These are phyloP conservation scores for Oxyruncus cristatus DNA, from an alignment of 2,113 vertebrate genomes.

Conservation along the genomic window DNA sequence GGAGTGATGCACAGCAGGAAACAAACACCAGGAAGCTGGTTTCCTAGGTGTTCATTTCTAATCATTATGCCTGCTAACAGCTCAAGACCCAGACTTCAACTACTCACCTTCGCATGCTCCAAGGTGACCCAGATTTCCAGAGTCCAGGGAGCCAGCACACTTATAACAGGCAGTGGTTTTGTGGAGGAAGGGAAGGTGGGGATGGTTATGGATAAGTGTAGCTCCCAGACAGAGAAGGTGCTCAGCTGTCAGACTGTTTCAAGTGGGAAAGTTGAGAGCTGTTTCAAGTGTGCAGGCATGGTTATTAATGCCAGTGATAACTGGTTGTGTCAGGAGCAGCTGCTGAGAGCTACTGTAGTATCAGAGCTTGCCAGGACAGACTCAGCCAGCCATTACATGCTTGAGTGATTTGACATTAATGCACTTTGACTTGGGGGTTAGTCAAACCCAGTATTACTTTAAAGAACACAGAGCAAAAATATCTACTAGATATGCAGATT, in stretches of 20 bases:
- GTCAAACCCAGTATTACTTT: constrained; percentile 2
- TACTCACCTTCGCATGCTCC: not conserved
- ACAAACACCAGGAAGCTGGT: not conserved
- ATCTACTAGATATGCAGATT: constrained; percentile 13
- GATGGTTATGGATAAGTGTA: not conserved
- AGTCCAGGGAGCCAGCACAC: not conserved
- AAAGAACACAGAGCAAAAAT: constrained; percentile 25
- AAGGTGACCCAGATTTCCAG: not conserved
- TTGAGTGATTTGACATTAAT: not conserved
- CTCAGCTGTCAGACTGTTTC: not conserved
- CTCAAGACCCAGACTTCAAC: not conserved
- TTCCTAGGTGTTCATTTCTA: not conserved
- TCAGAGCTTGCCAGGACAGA: not conserved
- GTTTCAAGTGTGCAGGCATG: not conserved
- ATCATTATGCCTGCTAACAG: not conserved
- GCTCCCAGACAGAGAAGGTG: not conserved
- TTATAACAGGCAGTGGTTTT: not conserved
- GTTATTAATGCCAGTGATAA: not conserved
- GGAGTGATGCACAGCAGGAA: not conserved
- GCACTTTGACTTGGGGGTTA: constrained; percentile 28
- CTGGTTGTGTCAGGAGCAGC: constrained; percentile 48
- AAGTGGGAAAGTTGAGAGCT: not conserved
- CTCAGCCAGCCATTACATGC: not conserved
- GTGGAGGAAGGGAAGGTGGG: not conserved
- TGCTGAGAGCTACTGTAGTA: not conserved